Evolutionary conservation across 2,113 vertebrate species (phyloP).

Genomic region (Steatornis caripensis): DNA sequence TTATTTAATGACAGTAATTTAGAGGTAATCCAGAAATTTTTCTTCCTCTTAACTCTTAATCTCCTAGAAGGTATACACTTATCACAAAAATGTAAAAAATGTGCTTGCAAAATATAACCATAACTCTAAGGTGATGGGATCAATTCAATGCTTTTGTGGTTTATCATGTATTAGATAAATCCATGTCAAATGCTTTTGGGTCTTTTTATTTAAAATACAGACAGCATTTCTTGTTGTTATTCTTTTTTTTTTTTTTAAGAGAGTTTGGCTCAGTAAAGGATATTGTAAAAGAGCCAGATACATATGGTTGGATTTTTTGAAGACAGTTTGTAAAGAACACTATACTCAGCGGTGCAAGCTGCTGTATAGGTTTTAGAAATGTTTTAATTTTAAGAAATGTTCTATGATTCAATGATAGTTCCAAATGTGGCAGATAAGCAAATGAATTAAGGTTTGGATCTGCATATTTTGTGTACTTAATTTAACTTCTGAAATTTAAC

Average conservation of each 20-base stretch:
- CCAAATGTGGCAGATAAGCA: not conserved
- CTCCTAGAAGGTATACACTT: not conserved
- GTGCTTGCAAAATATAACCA: not conserved
- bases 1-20: not conserved
- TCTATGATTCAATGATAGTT: not conserved
- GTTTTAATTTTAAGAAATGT: conserved; percentile 18
- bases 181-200: not conserved
- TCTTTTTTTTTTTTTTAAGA: not conserved
- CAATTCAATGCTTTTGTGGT: not conserved
- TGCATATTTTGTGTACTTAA: not conserved
- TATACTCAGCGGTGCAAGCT: not conserved
- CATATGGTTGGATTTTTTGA: not conserved
- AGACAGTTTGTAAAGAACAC: not conserved
- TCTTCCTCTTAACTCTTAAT: not conserved
- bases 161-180: not conserved
- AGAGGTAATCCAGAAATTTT: not conserved
- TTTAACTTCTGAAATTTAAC: not conserved
- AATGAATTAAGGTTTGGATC: not conserved
- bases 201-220: not conserved
- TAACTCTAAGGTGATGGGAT: not conserved
- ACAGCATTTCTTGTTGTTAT: not conserved
- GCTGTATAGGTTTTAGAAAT: conserved; percentile 1
- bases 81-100: not conserved
- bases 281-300: not conserved
- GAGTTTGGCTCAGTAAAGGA: not conserved